phyloP scores from a whole-genome alignment of 92 coral and sea anemone species.

The Anthopleura xanthogrammica region DNA sequence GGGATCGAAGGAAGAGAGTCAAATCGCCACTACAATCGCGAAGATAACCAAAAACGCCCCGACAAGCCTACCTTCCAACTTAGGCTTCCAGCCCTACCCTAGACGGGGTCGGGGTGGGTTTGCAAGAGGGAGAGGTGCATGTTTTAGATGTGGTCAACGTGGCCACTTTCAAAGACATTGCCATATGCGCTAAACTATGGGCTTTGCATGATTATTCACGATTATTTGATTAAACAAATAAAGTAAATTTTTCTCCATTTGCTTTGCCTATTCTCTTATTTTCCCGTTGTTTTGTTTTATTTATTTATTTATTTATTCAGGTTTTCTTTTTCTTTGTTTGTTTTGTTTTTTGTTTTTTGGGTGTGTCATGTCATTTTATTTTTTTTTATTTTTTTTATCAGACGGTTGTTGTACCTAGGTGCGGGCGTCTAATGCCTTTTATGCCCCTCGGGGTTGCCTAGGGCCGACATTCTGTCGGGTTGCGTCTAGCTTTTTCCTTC shows the following conservation, averaged over 20 bases:
- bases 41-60: constrained; percentile 26
- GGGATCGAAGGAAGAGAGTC: constrained; percentile 43
- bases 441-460: constrained; percentile 21
- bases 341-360: too few species aligned
- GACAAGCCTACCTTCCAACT: background rate
- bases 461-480: constrained; percentile 4
- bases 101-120: constrained; percentile 9
- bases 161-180: constrained; percentile 20
- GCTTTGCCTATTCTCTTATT: too few species aligned
- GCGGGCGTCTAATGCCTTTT: too few species aligned
- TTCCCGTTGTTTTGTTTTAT: too few species aligned
- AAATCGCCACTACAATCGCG: constrained; percentile 26
- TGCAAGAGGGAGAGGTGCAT: background rate
- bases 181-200: background rate
- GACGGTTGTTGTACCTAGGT: background rate
- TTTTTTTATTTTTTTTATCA: too few species aligned
- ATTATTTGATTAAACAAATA: too few species aligned
- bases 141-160: constrained; percentile 9
- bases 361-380: too few species aligned
- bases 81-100: constrained; percentile 28
- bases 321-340: too few species aligned
- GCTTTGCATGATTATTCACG: too few species aligned
- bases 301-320: too few species aligned
- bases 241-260: too few species aligned
- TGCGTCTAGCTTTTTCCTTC: background rate